Percentiles rank a stretch among this genome's conserved stretches.
Conservation (phyloP, 2,797 vertebrate species). For the Rhodeus uyekii region DNA sequence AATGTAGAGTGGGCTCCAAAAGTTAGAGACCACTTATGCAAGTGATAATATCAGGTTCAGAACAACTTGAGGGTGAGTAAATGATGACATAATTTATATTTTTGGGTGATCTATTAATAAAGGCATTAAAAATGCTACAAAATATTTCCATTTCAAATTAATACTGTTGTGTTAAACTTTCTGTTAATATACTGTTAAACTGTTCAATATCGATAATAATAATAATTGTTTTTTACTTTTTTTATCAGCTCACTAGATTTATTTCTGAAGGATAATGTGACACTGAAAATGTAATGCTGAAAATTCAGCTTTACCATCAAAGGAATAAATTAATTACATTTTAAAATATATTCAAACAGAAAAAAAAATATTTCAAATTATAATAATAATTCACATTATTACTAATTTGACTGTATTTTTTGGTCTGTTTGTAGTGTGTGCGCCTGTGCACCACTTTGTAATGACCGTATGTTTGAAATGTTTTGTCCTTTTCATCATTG, state of each 20-base stretch:
- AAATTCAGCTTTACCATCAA: neutral
- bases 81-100: neutral
- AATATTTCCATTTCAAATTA: neutral
- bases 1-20: neutral
- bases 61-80: neutral
- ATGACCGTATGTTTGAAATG: neutral
- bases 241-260: neutral
- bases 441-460: neutral
- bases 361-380: neutral
- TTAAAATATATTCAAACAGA: neutral
- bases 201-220: neutral
- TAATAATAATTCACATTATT: too few relatives aligned
- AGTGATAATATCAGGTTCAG: neutral
- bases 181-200: neutral
- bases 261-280: neutral
- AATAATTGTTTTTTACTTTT: neutral
- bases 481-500: constrained; percentile 1
- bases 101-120: neutral
- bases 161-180: neutral
- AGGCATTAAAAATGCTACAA: neutral
- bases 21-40: neutral
- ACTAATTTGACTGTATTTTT: neutral
- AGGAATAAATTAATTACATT: too few relatives aligned
- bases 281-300: neutral
- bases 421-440: neutral